phyloP scores from a whole-genome alignment of 2,888 invertebrate genomes.

The Cylindroiulus punctatus region DNA sequence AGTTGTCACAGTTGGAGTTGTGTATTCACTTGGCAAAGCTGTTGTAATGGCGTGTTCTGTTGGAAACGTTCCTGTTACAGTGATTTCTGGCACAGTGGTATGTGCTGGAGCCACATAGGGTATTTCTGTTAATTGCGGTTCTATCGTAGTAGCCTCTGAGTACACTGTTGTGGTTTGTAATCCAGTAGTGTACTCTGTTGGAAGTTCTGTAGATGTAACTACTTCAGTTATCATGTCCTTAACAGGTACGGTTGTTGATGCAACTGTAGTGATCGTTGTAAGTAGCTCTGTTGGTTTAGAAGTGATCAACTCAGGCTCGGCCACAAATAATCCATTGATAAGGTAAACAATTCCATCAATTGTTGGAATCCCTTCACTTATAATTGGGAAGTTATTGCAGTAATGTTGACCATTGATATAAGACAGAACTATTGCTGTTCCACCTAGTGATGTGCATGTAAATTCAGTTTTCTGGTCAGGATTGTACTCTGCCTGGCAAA shows the following conservation, averaged over 20 bases:
- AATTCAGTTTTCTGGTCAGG: conserved; percentile 6
- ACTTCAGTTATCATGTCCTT: background rate
- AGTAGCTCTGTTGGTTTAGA: background rate
- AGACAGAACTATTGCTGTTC: conserved; percentile 24
- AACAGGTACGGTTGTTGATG: background rate
- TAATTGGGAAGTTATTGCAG: conserved; percentile 37
- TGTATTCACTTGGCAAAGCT: background rate
- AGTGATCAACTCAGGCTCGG: conserved; percentile 10
- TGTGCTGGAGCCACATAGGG: background rate
- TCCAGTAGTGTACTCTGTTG: background rate
- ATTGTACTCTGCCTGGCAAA: background rate
- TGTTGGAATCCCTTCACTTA: conserved; percentile 27
- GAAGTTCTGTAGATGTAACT: background rate
- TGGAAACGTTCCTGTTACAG: background rate
- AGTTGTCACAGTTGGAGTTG: background rate
- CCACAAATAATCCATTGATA: conserved; percentile 1
- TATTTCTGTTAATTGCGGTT: background rate
- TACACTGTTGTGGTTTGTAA: background rate
- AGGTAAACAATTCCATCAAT: conserved; percentile 52
- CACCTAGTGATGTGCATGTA: conserved; percentile 51
- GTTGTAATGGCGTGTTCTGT: background rate
- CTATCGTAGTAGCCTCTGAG: background rate
- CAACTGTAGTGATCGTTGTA: background rate
- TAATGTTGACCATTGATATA: conserved; percentile 46
- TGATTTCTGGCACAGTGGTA: background rate